Conservation (phyloP, 1,140 invertebrate genomes). For the Scaptomyza hsui region DNA sequence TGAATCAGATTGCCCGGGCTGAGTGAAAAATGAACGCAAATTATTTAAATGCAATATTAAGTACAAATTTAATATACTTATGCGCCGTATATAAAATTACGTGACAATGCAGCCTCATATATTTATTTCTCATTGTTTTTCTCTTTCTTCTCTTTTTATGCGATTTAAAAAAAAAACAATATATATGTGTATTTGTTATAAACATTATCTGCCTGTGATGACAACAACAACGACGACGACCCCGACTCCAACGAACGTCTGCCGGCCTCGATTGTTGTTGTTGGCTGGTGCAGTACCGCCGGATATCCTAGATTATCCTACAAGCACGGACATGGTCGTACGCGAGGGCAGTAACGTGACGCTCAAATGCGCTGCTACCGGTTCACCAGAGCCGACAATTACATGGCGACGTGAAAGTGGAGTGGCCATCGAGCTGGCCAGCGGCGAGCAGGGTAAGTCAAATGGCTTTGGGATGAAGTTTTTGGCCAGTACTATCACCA, state of each 20-base stretch:
- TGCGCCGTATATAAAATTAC: conserved; percentile 36
- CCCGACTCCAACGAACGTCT: conserved; percentile 59
- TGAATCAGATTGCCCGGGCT: conserved; percentile 54
- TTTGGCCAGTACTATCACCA: conserved; percentile 19
- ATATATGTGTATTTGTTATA: conserved; percentile 38
- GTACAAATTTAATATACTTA: conserved; percentile 57
- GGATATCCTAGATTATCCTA: conserved; percentile 93
- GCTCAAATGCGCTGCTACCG: conserved; percentile 92
- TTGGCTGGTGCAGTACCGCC: conserved; percentile 90
- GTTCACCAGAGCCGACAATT: conserved; percentile 92
- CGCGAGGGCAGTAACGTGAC: conserved; percentile 93
- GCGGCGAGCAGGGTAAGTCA: conserved; percentile 81
- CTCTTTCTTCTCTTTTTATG: conserved; percentile 19
- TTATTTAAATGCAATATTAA: conserved; percentile 65
- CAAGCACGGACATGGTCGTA: conserved; percentile 94
- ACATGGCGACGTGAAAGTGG: conserved; percentile 94
- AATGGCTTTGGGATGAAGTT: conserved; percentile 29
- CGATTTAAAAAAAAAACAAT: conserved; percentile 27
- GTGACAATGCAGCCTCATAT: conserved; percentile 35
- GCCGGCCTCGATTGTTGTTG: conserved; percentile 61
- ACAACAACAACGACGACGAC: conserved; percentile 31
- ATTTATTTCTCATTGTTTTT: conserved; percentile 4
- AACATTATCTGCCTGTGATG: conserved; percentile 65
- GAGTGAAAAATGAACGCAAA: conserved; percentile 55
- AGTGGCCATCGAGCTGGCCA: conserved; percentile 86